A percentile compares a stretch with the other conserved stretches of the same genome.
Conservation (phyloP, 2,888 invertebrate genomes). For the Rhagonycha fulva region DNA sequence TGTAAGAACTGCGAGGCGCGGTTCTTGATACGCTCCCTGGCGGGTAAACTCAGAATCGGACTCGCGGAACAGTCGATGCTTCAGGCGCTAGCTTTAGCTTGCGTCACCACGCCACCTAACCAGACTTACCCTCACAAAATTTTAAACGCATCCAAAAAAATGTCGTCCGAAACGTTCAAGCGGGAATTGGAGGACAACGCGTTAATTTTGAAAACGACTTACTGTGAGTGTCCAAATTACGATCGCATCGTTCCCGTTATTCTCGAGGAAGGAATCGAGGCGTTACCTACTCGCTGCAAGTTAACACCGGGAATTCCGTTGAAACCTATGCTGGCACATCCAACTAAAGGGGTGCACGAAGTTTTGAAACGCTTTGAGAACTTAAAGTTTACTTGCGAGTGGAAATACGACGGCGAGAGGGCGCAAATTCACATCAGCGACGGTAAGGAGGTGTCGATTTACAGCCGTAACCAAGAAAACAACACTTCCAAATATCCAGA, state of each 20-base stretch:
- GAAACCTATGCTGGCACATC: conserved; percentile 98
- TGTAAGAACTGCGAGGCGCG: conserved; percentile 87
- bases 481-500: conserved; percentile 96
- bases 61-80: conserved; percentile 96
- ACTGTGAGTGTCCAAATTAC: conserved; percentile 96
- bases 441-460: conserved; percentile 76
- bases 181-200: conserved; percentile 73
- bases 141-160: conserved; percentile 66
- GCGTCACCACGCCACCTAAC: conserved; percentile 76
- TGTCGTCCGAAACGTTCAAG: conserved; percentile 73
- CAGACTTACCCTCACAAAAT: conserved; percentile 66
- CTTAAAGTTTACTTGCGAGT: conserved; percentile 94
- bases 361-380: conserved; percentile 75
- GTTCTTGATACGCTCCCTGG: conserved; percentile 85
- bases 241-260: conserved; percentile 80
- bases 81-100: conserved; percentile 86
- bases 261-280: conserved; percentile 73
- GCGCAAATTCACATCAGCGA: conserved; percentile 86
- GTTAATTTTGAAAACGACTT: conserved; percentile 85
- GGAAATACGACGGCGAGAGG: conserved; percentile 98
- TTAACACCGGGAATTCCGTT: conserved; percentile 91
- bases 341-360: conserved; percentile 91
- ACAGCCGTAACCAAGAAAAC: conserved; percentile 95
- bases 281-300: conserved; percentile 79
- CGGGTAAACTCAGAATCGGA: conserved; percentile 94